Evolutionary conservation across 2,113 vertebrate species (phyloP).

Genomic region (Cyprinus carpio): DNA sequence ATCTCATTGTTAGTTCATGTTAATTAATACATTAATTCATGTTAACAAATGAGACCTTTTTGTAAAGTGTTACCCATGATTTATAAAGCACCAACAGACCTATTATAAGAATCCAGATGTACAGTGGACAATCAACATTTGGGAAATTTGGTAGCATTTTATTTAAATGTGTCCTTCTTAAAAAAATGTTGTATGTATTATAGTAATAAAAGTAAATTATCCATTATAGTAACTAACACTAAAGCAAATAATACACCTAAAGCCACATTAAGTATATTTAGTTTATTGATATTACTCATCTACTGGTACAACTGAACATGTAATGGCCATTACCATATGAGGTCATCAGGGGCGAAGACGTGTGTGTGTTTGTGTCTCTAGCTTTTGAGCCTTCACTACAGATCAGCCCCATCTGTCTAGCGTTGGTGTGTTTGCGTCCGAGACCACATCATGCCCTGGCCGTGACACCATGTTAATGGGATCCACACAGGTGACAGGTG

Average conservation of each 20-base stretch:
- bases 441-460: constrained; percentile 16
- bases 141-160: neutral
- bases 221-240: neutral
- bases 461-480: constrained; percentile 53
- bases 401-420: constrained; percentile 34
- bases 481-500: constrained; percentile 50
- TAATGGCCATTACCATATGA: neutral
- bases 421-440: constrained; percentile 5
- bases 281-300: neutral
- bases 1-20: too few species aligned
- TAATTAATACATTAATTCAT: too few species aligned
- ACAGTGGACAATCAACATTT: neutral
- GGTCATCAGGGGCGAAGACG: constrained; percentile 43
- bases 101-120: neutral
- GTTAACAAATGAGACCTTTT: too few species aligned
- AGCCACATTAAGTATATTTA: neutral
- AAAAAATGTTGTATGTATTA: neutral
- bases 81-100: neutral
- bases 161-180: neutral
- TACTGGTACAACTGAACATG: neutral
- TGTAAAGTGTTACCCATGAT: neutral
- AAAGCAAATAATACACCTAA: neutral
- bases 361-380: constrained; percentile 10
- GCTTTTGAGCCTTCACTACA: constrained; percentile 13
- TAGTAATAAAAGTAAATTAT: neutral